Conservation (phyloP, 1,140 invertebrate genomes). For the Lutraria rhynchaena region DNA sequence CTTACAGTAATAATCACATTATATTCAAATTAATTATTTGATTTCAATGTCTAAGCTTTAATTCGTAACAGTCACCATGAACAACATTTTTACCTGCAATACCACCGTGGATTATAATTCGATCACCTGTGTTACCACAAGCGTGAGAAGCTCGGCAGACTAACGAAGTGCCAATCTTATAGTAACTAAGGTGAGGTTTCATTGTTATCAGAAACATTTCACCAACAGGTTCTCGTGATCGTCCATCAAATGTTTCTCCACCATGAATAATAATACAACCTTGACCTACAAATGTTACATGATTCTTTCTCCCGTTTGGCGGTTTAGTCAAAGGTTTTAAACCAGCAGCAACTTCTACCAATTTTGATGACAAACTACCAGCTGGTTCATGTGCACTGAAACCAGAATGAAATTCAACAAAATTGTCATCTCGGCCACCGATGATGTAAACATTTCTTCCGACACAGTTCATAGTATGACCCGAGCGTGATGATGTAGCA, state of each 20-base stretch:
- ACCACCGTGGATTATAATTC: conserved; percentile 76
- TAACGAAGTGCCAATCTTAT: conserved; percentile 63
- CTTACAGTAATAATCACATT: too few species aligned
- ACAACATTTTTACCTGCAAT: conserved; percentile 62
- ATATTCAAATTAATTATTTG: too few species aligned
- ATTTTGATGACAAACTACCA: conserved; percentile 29
- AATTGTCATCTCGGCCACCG: conserved; percentile 75
- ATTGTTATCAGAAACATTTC: conserved; percentile 73
- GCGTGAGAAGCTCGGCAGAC: conserved; percentile 74
- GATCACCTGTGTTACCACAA: conserved; percentile 61
- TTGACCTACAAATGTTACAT: conserved; percentile 62
- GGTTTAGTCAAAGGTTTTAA: conserved; percentile 68
- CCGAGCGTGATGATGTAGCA: conserved; percentile 74
- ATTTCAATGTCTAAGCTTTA: conserved; percentile 38
- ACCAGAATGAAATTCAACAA: conserved; percentile 67
- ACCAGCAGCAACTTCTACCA: background rate
- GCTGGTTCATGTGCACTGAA: conserved; percentile 27
- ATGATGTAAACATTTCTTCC: conserved; percentile 68
- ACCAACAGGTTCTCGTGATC: conserved; percentile 71
- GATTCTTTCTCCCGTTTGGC: conserved; percentile 76
- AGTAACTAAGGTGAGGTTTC: conserved; percentile 63
- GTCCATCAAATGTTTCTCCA: conserved; percentile 79
- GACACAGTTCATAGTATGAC: conserved; percentile 71
- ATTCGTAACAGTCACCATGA: conserved; percentile 63
- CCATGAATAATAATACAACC: conserved; percentile 74